Evolutionary conservation across 2,888 invertebrate genomes (phyloP).

Genomic region (Thysanoteuthis rhombus): DNA sequence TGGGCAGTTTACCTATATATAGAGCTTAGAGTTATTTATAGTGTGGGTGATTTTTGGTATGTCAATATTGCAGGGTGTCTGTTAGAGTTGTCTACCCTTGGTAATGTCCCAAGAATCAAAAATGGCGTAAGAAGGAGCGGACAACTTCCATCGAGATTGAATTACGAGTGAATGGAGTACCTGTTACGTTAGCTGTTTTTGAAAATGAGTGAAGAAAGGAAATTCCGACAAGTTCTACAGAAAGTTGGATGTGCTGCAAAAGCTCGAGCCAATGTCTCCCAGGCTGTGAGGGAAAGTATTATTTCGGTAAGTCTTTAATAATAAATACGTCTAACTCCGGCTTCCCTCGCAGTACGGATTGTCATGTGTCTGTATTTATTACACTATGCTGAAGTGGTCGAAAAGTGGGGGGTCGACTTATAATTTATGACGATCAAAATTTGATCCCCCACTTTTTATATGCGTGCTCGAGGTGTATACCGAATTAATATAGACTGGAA

Average conservation of each 20-base stretch:
- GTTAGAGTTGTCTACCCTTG: conserved; percentile 30
- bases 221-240: conserved; percentile 51
- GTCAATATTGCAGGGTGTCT: neutral
- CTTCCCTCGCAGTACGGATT: neutral
- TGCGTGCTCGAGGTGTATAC: neutral
- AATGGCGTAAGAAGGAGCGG: conserved; percentile 28
- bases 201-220: conserved; percentile 52
- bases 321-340: neutral
- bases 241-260: conserved; percentile 55
- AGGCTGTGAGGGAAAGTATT: conserved; percentile 51
- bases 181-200: conserved; percentile 21
- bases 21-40: neutral
- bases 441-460: neutral
- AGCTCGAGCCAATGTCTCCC: conserved; percentile 53
- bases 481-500: neutral
- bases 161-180: conserved; percentile 27
- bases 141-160: neutral
- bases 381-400: neutral
- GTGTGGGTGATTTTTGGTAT: neutral
- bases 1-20: neutral
- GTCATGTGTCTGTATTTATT: neutral
- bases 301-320: conserved; percentile 46
- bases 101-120: conserved; percentile 18
- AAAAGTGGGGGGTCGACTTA: neutral
- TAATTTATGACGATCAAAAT: neutral